Conservation (phyloP, 2,113 vertebrate genomes). For the Cygnus atratus region DNA sequence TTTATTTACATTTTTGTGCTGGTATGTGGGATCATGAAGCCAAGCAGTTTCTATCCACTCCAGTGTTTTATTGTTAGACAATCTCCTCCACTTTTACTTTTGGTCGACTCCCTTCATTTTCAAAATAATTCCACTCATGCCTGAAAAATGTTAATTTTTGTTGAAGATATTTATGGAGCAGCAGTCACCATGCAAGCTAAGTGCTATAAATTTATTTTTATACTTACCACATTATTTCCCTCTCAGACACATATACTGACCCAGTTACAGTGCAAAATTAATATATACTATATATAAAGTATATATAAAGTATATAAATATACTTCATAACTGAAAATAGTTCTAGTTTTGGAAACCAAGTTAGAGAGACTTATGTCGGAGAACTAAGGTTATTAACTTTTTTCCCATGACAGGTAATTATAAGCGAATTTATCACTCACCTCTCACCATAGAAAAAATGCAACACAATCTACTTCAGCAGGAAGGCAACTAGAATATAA, state of each 20-base stretch:
- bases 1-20: not conserved
- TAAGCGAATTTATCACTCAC: not conserved
- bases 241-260: not conserved
- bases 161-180: conserved; percentile 7
- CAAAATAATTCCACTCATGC: not conserved
- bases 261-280: not conserved
- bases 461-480: not conserved
- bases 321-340: not conserved
- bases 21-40: not conserved
- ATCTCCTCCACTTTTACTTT: not conserved
- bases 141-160: not conserved
- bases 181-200: not conserved
- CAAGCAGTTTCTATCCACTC: not conserved
- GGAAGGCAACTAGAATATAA: not conserved
- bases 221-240: not conserved
- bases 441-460: not conserved
- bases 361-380: not conserved
- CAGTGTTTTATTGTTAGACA: not conserved
- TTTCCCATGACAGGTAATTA: not conserved
- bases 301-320: too few species aligned
- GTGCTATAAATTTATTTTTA: conserved; percentile 35
- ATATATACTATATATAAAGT: not conserved
- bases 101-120: not conserved
- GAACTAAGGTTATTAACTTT: not conserved
- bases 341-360: not conserved